These are phyloP conservation scores for Thumatha senex DNA, from an alignment of 2,888 invertebrate species.

Conservation along the genomic window DNA sequence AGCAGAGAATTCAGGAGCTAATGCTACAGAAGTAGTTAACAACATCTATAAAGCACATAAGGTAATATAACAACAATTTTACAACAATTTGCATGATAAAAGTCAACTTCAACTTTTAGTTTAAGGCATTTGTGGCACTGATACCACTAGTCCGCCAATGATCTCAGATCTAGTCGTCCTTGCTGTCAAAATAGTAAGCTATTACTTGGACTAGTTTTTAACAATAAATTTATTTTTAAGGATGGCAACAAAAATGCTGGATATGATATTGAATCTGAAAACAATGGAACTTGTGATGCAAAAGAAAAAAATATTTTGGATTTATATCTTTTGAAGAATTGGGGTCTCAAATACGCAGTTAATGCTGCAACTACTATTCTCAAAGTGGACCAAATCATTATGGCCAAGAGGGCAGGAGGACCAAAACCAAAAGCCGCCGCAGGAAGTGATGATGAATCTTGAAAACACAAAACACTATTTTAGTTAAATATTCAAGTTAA, in stretches of 20 bases:
- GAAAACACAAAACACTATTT: constrained; percentile 44
- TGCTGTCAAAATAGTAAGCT: no score
- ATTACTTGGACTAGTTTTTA: no score
- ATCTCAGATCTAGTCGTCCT: no score
- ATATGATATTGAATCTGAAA: constrained; percentile 93
- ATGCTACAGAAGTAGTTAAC: constrained; percentile 93
- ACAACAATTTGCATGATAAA: no score
- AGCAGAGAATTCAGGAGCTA: constrained; percentile 97
- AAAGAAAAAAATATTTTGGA: constrained; percentile 91
- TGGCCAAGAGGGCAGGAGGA: constrained; percentile 98
- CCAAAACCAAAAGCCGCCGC: constrained; percentile 90
- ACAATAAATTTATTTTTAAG: constrained; percentile 50
- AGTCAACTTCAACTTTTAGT: no score
- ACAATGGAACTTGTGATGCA: constrained; percentile 88
- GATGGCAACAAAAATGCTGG: constrained; percentile 92
- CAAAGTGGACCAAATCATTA: constrained; percentile 98
- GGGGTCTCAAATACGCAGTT: constrained; percentile 98
- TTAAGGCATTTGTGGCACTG: no score
- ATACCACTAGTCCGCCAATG: no score
- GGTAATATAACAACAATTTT: constrained; percentile 47
- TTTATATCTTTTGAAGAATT: constrained; percentile 92
- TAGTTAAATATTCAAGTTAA: constrained; percentile 28
- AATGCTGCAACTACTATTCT: constrained; percentile 96
- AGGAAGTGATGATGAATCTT: constrained; percentile 89
- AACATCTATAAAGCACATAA: constrained; percentile 97